Percentiles rank a stretch among this genome's conserved stretches.
These are phyloP conservation scores for Ceratina japonica DNA, from an alignment of 1,140 invertebrate genomes.

Conservation along the genomic window DNA sequence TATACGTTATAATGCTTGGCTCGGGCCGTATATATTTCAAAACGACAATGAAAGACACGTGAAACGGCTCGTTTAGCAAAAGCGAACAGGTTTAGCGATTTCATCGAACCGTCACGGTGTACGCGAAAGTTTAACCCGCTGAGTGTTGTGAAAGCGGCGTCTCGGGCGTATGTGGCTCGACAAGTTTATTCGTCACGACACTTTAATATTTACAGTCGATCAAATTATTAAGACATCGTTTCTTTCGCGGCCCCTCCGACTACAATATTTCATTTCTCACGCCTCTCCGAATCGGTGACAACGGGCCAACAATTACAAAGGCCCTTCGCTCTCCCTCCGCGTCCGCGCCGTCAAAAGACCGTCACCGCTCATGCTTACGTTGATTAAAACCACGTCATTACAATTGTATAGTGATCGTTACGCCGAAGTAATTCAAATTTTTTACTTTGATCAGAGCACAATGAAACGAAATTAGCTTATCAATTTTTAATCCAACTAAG, in stretches of 20 bases:
- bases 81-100: conserved; percentile 4
- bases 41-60: background rate
- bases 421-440: too few relatives aligned
- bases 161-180: background rate
- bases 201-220: background rate
- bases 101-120: conserved; percentile 4
- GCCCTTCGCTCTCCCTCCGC: too few relatives aligned
- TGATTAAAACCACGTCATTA: too few relatives aligned
- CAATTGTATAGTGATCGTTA: too few relatives aligned
- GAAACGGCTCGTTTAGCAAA: background rate
- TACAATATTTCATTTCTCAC: background rate
- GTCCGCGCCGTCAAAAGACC: too few relatives aligned
- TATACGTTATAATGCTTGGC: background rate
- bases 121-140: conserved; percentile 19
- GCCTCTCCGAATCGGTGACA: background rate
- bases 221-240: conserved; percentile 13
- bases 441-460: too few relatives aligned
- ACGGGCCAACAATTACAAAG: background rate
- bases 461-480: too few relatives aligned
- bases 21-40: background rate
- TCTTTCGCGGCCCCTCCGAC: background rate
- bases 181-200: conserved; percentile 24
- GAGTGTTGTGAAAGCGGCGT: background rate
- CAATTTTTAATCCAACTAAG: too few relatives aligned
- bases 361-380: too few relatives aligned